Conservation (phyloP, 2,888 invertebrate genomes). For the Antheraea yamamai region DNA sequence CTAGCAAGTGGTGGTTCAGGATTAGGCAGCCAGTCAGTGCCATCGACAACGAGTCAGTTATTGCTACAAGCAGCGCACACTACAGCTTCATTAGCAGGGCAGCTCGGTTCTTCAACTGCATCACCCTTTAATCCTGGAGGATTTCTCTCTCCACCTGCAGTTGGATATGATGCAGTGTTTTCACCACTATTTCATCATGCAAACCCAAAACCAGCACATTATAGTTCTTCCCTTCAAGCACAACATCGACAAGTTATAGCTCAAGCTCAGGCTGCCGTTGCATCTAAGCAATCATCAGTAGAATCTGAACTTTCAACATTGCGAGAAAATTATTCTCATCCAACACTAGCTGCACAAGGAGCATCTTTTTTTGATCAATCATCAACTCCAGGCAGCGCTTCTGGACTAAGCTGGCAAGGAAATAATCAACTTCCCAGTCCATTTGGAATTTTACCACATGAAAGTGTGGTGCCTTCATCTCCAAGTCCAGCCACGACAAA, state of each 20-base stretch:
- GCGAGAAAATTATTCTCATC: conserved; percentile 84
- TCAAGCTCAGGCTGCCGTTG: conserved; percentile 79
- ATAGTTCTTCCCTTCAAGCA: conserved; percentile 84
- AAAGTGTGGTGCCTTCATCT: conserved; percentile 87
- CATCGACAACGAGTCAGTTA: conserved; percentile 86
- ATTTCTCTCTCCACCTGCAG: conserved; percentile 88
- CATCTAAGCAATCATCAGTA: conserved; percentile 80
- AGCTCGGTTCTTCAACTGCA: conserved; percentile 83
- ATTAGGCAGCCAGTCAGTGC: conserved; percentile 79
- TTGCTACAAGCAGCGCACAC: conserved; percentile 85
- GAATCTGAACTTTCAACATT: conserved; percentile 82
- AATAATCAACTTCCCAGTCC: conserved; percentile 87
- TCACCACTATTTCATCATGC: conserved; percentile 91
- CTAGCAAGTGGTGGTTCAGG: conserved; percentile 83
- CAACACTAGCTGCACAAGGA: conserved; percentile 82
- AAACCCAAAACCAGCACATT: conserved; percentile 88
- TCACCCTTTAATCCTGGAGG: conserved; percentile 87
- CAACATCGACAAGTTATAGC: conserved; percentile 87
- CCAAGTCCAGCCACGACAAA: conserved; percentile 84
- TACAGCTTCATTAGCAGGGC: conserved; percentile 83
- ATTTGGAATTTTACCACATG: conserved; percentile 90
- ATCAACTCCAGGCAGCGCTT: conserved; percentile 73
- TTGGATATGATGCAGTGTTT: conserved; percentile 91
- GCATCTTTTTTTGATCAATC: conserved; percentile 86
- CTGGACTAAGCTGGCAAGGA: conserved; percentile 87